Percentiles rank a stretch among this genome's conserved stretches.
phyloP scores from a whole-genome alignment of 2,113 vertebrate genomes.

The Amblyornis subalaris region DNA sequence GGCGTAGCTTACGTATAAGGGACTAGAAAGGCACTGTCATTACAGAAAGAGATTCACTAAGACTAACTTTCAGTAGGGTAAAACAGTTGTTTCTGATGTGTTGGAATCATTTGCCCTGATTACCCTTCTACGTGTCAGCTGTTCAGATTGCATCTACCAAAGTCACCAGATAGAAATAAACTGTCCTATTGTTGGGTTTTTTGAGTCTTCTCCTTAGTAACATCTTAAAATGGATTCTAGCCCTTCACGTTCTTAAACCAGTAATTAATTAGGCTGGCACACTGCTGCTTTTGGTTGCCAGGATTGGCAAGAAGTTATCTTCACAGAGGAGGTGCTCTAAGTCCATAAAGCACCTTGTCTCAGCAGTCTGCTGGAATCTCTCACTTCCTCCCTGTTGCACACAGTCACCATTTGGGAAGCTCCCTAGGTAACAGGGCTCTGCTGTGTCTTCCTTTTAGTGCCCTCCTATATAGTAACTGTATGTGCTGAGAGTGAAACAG shows the following conservation, averaged over 20 bases:
- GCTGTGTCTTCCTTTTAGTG: background rate
- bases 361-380: background rate
- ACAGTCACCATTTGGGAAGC: accelerated
- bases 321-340: background rate
- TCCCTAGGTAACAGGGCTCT: background rate
- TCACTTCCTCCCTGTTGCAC: accelerated
- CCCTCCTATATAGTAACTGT: background rate
- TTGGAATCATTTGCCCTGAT: background rate
- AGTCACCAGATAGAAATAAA: background rate
- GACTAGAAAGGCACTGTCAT: background rate
- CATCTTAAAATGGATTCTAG: background rate
- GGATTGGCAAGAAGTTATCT: background rate
- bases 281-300: background rate
- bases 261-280: background rate
- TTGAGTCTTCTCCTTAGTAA: background rate
- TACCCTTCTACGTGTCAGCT: background rate
- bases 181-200: background rate
- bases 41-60: background rate
- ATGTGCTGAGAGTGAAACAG: background rate
- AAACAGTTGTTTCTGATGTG: background rate
- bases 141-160: background rate
- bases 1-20: background rate
- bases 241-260: background rate
- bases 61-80: background rate
- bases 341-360: background rate